Percentiles rank a stretch among this genome's conserved stretches.
Conservation (phyloP, 2,888 invertebrate species). For the Amitus sp. region DNA sequence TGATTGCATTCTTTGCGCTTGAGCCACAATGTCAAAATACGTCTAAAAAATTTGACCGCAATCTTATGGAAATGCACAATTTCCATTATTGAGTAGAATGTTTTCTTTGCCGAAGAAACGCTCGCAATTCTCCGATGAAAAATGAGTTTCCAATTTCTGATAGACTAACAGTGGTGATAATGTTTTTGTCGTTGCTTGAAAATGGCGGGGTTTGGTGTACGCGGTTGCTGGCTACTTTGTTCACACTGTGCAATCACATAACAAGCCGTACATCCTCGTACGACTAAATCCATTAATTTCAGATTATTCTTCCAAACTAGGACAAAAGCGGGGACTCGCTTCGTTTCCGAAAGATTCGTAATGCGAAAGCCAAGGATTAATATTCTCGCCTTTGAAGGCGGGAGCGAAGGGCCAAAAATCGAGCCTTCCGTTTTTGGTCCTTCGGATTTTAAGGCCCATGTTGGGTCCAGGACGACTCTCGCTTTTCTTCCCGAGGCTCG, state of each 20-base stretch:
- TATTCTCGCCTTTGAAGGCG: too few relatives aligned
- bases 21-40: too few relatives aligned
- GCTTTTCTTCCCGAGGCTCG: conserved; percentile 21
- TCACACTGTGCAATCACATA: conserved; percentile 23
- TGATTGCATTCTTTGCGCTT: too few relatives aligned
- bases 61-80: too few relatives aligned
- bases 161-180: conserved; percentile 59
- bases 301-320: conserved; percentile 35
- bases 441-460: too few relatives aligned
- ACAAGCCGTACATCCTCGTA: conserved; percentile 30
- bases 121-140: not conserved
- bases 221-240: conserved; percentile 65
- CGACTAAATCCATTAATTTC: conserved; percentile 39
- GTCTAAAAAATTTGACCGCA: conserved; percentile 2
- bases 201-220: conserved; percentile 64
- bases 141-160: conserved; percentile 28
- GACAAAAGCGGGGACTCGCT: conserved; percentile 29
- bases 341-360: conserved; percentile 63
- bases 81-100: too few relatives aligned
- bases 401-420: too few relatives aligned
- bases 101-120: conserved; percentile 28
- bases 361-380: too few relatives aligned
- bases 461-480: not conserved
- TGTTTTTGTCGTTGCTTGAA: conserved; percentile 51
- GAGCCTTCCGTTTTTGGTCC: too few relatives aligned